Evolutionary conservation across 2,113 vertebrate genomes (phyloP), one percentile per base, ranked within the genome.

Genomic region (Lophura nycthemera): DNA sequence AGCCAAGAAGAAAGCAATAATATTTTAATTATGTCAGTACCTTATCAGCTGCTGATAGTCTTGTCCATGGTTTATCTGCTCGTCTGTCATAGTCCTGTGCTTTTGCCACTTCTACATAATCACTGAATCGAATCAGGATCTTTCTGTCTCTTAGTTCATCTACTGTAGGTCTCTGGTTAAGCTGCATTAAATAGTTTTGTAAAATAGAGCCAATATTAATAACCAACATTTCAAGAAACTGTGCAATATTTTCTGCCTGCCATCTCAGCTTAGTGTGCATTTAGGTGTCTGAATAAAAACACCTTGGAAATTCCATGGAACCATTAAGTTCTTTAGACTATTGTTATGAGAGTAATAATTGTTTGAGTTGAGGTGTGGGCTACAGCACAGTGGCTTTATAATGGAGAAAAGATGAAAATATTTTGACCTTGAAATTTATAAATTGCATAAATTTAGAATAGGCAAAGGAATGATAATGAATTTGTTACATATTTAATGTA

Each of bases 91-190:
- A 99, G 98, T 99, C 99, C 98, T 99, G 99, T 95, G 99, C 99
- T 98, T 99, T 99, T 56, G 99, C 99, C 97, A 99, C 99, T 97
- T 99, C 99, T 95, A 99, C 99, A 6, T 99, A 99, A 90, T 99
- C 99, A 19, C 99, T 99, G 97, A 99, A 99, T 74, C 99, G 98
- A 80, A 99, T 99, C 94, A 99, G 98, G 91, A 99, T 99, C 97
- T 99, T 99, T 86, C 99, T 98, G 97, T 99, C 99, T 85, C 99
- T 98, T 88, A 99, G 96, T 96, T 99, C 99, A 56, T 99, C 99
- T 40, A 99, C 99, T 1, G 99, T 99, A 19, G 99, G 99, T 86
- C 99, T 98, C 98, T 99, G 99, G 96, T 99, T 99, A 60, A 99
- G 98, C 99, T 99, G 93, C 18, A 94, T 73, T 66, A 63, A 90